Evolutionary conservation across 30 jellyfish, hydroid and myxozoan genomes (phyloP).

Genomic region (Aurelia sp.): DNA sequence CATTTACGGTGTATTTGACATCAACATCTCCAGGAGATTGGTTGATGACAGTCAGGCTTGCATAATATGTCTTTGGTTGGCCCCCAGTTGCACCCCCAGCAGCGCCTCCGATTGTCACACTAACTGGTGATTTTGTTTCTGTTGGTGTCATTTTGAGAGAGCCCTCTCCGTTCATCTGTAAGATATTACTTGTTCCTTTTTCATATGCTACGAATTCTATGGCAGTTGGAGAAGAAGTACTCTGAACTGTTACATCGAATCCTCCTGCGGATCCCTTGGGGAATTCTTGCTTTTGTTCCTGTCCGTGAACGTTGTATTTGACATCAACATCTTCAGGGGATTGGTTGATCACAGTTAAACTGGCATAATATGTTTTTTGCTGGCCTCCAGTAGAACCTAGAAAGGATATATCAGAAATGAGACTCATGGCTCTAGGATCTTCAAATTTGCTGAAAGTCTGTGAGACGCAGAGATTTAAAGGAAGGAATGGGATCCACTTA

Average conservation of each 20-base stretch:
- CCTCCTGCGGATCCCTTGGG: constrained; percentile 19
- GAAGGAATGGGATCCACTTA: too few relatives aligned
- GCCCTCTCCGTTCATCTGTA: constrained; percentile 44
- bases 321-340: constrained; percentile 46
- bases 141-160: constrained; percentile 42
- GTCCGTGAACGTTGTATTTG: constrained; percentile 20
- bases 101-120: constrained; percentile 19
- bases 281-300: constrained; percentile 33
- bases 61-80: constrained; percentile 37
- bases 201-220: constrained; percentile 63
- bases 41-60: constrained; percentile 29
- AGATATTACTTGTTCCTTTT: constrained; percentile 45
- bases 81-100: constrained; percentile 5
- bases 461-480: too few relatives aligned
- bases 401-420: too few relatives aligned
- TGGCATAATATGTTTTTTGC: constrained; percentile 44
- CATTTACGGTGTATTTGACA: constrained; percentile 18
- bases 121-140: constrained; percentile 4
- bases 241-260: constrained; percentile 31
- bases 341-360: constrained; percentile 45
- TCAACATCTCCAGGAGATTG: constrained; percentile 26
- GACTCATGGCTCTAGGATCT: too few relatives aligned
- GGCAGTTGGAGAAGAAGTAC: constrained; percentile 44
- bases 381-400: constrained; percentile 1
- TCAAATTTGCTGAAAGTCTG: too few relatives aligned